Base-by-base conservation (phyloP, 2,888 invertebrate genomes). In the Norana najaformis region DNA sequence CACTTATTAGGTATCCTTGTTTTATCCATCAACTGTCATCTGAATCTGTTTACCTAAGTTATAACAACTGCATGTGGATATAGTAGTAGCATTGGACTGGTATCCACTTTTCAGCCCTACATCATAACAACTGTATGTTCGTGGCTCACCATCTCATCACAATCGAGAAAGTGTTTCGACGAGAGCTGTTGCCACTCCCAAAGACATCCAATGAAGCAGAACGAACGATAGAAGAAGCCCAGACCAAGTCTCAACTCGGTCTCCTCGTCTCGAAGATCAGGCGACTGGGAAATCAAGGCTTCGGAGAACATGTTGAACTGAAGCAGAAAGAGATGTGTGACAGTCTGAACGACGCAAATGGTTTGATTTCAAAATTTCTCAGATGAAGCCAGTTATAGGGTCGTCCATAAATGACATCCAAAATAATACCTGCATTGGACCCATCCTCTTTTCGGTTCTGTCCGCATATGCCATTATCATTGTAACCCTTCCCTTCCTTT, bases 81-180 rank as follows among this genome's bases (percentile, higher is more conserved):
- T n/a, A 88, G 34, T 85, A 18, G 36, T 35, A 18, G 88, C 35
- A 35, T 14, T 85, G 14, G 88, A 18, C 30, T 85, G 14, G 88
- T 53, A 16, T 69, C 14, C 13, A 18, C 39, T 88, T 88, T 23
- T 8, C 92, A 91, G 92, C 91, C 4, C 88, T 92, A 20, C 92
- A 92, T 83, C 91, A 92, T 90, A 92, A 92, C 91, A 92, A 92
- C 90, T 92, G 92, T 89, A 92, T 92, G 92, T 92, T 91, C 69
- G 90, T 92, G 18, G 92, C 92, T 39, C 92, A 92, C 89, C 92
- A 92, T 85, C 89, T 92, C 20, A 88, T 91, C 47, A 91, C 91
- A n/a, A 89, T 92, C 88, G 92, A 92, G 89, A 90, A 89, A 23
- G 39, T 88, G 34, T 92, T 92, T 89, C 90, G 88, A 20, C 36